Percentiles rank a stretch among this genome's conserved stretches.
Conservation (phyloP, 2,888 invertebrate genomes). For the Lasioglossum malachurum region DNA sequence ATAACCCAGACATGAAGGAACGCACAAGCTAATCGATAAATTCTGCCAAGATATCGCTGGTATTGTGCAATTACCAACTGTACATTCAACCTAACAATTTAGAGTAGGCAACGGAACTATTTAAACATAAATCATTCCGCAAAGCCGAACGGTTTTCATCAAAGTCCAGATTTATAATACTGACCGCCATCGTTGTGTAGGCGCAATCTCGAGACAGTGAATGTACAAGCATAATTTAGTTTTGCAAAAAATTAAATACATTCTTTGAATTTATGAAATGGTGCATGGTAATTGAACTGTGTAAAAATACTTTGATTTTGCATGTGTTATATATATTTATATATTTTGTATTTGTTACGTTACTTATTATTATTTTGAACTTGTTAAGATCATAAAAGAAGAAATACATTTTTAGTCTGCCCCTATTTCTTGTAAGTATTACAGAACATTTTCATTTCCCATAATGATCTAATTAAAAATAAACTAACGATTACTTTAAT, state of each 20-base stretch:
- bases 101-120: background rate
- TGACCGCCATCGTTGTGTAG: background rate
- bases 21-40: slow-evolving; percentile 50
- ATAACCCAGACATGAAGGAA: slow-evolving; percentile 51
- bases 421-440: background rate
- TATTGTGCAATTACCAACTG: slow-evolving; percentile 45
- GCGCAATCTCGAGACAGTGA: background rate
- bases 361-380: too few relatives aligned
- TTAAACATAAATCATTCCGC: slow-evolving; percentile 11
- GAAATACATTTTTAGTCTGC: background rate
- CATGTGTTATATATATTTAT: too few relatives aligned
- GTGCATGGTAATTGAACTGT: background rate
- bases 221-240: background rate
- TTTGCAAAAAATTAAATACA: background rate
- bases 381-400: too few relatives aligned
- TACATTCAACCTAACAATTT: slow-evolving; percentile 13
- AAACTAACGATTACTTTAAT: too few relatives aligned
- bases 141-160: background rate
- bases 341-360: too few relatives aligned
- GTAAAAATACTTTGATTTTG: too few relatives aligned
- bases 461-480: too few relatives aligned
- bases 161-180: background rate
- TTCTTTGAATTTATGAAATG: background rate
- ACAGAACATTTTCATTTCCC: background rate
- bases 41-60: slow-evolving; percentile 41